Percentiles rank a stretch among this genome's conserved stretches.
Conservation (phyloP, 2,113 vertebrate species). For the Phocoena sinus region DNA sequence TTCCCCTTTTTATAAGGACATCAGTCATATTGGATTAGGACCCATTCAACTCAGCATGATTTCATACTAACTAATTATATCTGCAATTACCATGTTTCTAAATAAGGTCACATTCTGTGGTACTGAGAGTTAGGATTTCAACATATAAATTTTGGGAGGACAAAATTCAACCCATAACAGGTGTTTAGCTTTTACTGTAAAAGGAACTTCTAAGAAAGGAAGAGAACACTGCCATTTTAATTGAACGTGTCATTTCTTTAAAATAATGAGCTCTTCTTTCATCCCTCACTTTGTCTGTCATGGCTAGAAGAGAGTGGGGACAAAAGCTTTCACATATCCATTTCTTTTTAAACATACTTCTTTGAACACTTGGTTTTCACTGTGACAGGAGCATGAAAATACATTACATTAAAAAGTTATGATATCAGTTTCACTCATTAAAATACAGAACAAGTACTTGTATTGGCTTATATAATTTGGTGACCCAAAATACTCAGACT, state of each 20-base stretch:
- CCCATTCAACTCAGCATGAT: not conserved
- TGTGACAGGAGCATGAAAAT: not conserved
- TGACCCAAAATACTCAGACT: not conserved
- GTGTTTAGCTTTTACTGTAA: not conserved
- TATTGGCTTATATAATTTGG: not conserved
- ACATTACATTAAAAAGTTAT: not conserved
- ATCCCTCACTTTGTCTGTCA: not conserved
- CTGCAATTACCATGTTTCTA: not conserved
- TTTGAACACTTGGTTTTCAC: conserved; percentile 9
- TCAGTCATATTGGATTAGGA: not conserved
- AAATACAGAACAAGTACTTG: conserved; percentile 24
- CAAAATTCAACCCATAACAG: not conserved
- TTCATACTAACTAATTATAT: not conserved
- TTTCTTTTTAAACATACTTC: conserved; percentile 19
- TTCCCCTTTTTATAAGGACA: not conserved
- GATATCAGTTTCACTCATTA: not conserved
- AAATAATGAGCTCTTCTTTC: conserved; percentile 21
- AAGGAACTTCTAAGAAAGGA: not conserved
- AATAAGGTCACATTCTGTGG: not conserved
- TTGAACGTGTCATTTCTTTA: conserved; percentile 18
- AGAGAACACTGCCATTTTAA: not conserved
- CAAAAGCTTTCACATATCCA: not conserved
- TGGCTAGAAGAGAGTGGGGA: not conserved
- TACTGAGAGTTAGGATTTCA: not conserved
- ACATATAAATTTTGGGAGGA: not conserved